Percentiles rank a stretch among this genome's conserved stretches.
These are phyloP conservation scores for Lepidochrysops patricia DNA, from an alignment of 2,888 invertebrate genomes.

Conservation along the genomic window DNA sequence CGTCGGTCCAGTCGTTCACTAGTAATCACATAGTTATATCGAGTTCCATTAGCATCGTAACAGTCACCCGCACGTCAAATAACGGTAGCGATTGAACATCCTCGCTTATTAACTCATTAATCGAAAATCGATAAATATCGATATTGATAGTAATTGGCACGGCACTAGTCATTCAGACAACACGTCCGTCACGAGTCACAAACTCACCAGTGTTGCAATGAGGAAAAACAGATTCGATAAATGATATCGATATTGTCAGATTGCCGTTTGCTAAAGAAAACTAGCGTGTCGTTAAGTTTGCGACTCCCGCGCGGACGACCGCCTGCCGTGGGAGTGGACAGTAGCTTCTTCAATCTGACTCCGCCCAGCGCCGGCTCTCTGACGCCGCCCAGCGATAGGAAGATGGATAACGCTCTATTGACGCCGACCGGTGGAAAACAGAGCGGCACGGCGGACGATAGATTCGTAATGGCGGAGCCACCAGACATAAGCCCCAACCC, in stretches of 20 bases:
- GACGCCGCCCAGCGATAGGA: constrained; percentile 46
- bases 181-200: background rate
- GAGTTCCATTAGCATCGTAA: constrained; percentile 23
- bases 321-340: constrained; percentile 54
- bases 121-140: constrained; percentile 20
- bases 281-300: constrained; percentile 59
- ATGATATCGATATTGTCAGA: constrained; percentile 47
- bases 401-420: constrained; percentile 24
- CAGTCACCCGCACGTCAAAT: constrained; percentile 30
- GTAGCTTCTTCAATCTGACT: constrained; percentile 57
- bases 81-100: constrained; percentile 30
- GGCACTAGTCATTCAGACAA: background rate
- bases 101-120: constrained; percentile 33
- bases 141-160: constrained; percentile 6
- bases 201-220: background rate
- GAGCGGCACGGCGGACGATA: constrained; percentile 23
- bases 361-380: constrained; percentile 63
- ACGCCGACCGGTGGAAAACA: constrained; percentile 17
- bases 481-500: constrained; percentile 63
- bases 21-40: constrained; percentile 7
- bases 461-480: constrained; percentile 45
- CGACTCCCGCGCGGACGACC: constrained; percentile 62
- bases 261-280: constrained; percentile 66
- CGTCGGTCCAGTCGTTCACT: constrained; percentile 2
- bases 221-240: constrained; percentile 22